Conservation (phyloP, 2,888 invertebrate species). For the Cepaea hortensis region DNA sequence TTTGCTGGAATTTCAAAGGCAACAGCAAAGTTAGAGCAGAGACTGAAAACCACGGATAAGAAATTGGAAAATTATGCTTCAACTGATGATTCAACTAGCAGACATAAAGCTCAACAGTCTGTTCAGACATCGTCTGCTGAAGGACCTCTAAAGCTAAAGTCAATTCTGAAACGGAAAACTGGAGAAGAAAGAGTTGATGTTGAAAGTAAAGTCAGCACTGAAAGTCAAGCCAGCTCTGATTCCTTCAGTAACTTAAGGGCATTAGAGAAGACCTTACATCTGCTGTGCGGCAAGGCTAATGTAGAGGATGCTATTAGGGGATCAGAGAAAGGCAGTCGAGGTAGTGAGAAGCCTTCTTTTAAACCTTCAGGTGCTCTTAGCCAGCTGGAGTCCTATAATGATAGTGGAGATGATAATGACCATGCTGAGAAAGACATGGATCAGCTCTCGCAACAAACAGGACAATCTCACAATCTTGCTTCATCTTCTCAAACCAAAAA, state of each 20-base stretch:
- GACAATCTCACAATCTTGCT: slow-evolving; percentile 3
- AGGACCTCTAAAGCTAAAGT: slow-evolving; percentile 12
- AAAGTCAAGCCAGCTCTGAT: background rate
- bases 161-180: slow-evolving; percentile 41
- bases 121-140: slow-evolving; percentile 4
- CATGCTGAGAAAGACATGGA: too few relatives aligned
- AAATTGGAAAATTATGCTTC: slow-evolving; percentile 20
- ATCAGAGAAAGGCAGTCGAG: background rate
- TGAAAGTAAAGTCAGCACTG: background rate
- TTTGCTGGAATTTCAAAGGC: slow-evolving; percentile 50
- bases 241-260: slow-evolving; percentile 24
- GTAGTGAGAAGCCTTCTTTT: background rate
- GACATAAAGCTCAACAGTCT: background rate
- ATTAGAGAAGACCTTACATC: slow-evolving; percentile 40
- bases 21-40: slow-evolving; percentile 45
- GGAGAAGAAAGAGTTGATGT: background rate
- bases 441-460: too few relatives aligned
- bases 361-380: too few relatives aligned
- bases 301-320: background rate
- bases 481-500: background rate
- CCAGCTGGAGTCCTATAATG: too few relatives aligned
- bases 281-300: slow-evolving; percentile 31
- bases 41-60: background rate
- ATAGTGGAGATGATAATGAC: too few relatives aligned
- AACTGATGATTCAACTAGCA: background rate